These are phyloP conservation scores for Polypterus senegalus DNA, from an alignment of 2,113 vertebrate genomes.

Conservation along the genomic window DNA sequence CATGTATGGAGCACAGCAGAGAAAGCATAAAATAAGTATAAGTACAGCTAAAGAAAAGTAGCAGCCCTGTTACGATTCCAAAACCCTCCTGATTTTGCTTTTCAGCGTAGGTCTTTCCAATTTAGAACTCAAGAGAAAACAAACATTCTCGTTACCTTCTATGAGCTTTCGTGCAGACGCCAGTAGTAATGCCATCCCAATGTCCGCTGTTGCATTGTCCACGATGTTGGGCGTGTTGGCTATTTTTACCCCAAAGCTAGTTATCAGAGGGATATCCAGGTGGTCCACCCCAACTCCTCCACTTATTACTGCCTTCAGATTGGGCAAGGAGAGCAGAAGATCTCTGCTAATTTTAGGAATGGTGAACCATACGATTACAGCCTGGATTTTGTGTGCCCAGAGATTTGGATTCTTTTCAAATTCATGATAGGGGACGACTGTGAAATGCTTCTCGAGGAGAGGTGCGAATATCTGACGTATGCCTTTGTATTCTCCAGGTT, in stretches of 20 bases:
- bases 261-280: slow-evolving; percentile 53
- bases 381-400: slow-evolving; percentile 3
- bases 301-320: slow-evolving; percentile 51
- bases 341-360: slow-evolving; percentile 23
- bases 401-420: no score
- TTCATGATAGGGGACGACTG: no score
- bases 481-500: no score
- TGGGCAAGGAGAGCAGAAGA: slow-evolving; percentile 46
- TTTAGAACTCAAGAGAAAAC: no score
- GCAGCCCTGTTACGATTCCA: no score
- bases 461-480: no score
- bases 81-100: no score
- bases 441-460: no score
- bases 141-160: slow-evolving; percentile 34
- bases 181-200: slow-evolving; percentile 60
- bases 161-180: slow-evolving; percentile 55
- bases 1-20: no score
- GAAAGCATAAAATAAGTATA: no score
- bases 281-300: slow-evolving; percentile 60
- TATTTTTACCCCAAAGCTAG: slow-evolving; percentile 49
- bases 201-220: slow-evolving; percentile 51
- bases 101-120: no score
- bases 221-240: slow-evolving; percentile 54
- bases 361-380: slow-evolving; percentile 38
- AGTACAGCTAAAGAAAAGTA: no score